Evolutionary conservation across 2,797 vertebrate genomes (phyloP).

Genomic region (Manis javanica): DNA sequence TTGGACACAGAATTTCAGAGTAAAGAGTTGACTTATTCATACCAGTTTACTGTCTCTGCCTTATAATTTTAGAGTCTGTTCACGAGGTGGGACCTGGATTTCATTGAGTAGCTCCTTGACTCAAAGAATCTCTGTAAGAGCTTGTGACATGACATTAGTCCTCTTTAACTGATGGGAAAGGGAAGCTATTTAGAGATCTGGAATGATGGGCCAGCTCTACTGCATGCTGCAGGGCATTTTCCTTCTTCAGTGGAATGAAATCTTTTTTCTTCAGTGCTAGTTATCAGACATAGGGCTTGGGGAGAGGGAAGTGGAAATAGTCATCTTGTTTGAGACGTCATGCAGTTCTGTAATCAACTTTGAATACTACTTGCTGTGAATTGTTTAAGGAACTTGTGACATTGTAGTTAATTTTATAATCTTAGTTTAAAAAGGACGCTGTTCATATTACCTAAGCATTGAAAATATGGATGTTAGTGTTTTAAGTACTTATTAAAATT

Average conservation of each 20-base stretch:
- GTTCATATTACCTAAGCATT: slow-evolving; percentile 41
- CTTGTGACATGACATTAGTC: slow-evolving; percentile 56
- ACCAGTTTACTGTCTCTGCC: neutral
- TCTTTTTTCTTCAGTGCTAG: neutral
- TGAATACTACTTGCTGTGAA: slow-evolving; percentile 42
- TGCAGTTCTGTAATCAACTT: slow-evolving; percentile 10
- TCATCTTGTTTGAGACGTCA: slow-evolving; percentile 56
- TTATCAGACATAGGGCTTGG: neutral
- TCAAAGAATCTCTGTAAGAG: slow-evolving; percentile 69
- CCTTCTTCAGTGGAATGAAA: slow-evolving; percentile 50
- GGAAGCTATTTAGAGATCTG: slow-evolving; percentile 57
- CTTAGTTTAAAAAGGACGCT: neutral
- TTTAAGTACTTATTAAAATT: slow-evolving; percentile 39
- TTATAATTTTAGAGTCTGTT: slow-evolving; percentile 47
- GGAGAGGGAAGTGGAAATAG: slow-evolving; percentile 52
- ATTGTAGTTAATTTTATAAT: slow-evolving; percentile 52
- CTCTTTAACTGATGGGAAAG: slow-evolving; percentile 47
- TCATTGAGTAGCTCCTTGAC: slow-evolving; percentile 46
- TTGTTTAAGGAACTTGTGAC: slow-evolving; percentile 48
- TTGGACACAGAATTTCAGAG: slow-evolving; percentile 48
- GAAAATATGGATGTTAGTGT: slow-evolving; percentile 45
- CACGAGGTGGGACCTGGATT: slow-evolving; percentile 34
- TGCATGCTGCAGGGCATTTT: slow-evolving; percentile 68
- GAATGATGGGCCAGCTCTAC: slow-evolving; percentile 52
- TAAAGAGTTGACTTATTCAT: slow-evolving; percentile 39